Percentiles rank a stretch among this genome's conserved stretches.
These are phyloP conservation scores for Tor tambroides DNA, from an alignment of 2,113 vertebrate genomes.

Conservation along the genomic window DNA sequence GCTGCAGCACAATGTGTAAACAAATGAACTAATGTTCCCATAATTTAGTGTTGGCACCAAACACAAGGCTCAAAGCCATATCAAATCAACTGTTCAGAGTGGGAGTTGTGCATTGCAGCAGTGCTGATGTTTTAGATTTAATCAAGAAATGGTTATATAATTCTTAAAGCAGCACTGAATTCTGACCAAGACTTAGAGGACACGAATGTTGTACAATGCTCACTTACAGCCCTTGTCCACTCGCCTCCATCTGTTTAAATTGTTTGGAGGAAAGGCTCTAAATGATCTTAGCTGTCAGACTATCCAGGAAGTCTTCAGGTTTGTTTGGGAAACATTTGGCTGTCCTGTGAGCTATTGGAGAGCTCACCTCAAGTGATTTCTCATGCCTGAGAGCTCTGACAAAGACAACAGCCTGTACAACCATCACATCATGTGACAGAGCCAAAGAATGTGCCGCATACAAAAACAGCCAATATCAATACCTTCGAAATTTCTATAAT, in stretches of 20 bases:
- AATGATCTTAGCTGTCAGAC: constrained; percentile 53
- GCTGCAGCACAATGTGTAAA: constrained; percentile 24
- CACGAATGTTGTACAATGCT: constrained; percentile 47
- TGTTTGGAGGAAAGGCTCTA: constrained; percentile 46
- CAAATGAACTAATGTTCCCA: constrained; percentile 39
- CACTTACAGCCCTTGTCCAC: constrained; percentile 20
- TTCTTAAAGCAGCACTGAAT: constrained; percentile 39
- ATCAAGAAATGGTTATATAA: constrained; percentile 52
- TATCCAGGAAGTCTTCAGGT: constrained; percentile 48
- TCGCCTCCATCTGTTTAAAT: constrained; percentile 53
- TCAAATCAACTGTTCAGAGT: constrained; percentile 15
- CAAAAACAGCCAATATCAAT: not conserved
- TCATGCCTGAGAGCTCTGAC: constrained; percentile 1
- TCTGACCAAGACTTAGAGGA: constrained; percentile 32
- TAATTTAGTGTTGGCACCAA: not conserved
- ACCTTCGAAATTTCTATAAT: too few relatives aligned
- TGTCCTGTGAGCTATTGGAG: constrained; percentile 22
- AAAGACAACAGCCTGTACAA: constrained; percentile 31
- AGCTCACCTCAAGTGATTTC: constrained; percentile 38
- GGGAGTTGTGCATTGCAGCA: not conserved
- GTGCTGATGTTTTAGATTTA: constrained; percentile 37
- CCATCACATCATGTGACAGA: not conserved
- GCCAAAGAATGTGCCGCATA: not conserved
- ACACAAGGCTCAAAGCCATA: not conserved
- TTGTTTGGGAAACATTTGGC: constrained; percentile 29